Base-by-base conservation (phyloP, 2,113 vertebrate species). In the Mus pahari region DNA sequence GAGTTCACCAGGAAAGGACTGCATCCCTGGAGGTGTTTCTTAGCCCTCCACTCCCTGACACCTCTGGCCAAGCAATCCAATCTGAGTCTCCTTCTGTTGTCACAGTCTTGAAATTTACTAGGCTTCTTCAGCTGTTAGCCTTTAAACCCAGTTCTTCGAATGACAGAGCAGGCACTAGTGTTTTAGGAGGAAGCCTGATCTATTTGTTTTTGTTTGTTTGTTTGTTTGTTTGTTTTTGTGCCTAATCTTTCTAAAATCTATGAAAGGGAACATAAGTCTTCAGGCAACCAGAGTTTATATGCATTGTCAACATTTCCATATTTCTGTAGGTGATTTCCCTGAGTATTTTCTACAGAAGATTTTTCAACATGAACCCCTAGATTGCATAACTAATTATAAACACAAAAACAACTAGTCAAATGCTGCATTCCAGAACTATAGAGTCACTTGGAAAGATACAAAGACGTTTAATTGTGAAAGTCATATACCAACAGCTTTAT, bases 261-360 rank as follows among this genome's bases (percentile, higher is more conserved):
- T 39, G 79, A 92, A 77, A 96, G 16, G n/a, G 60, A 92, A 94
- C 14, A 77, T 10, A 79, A 60, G 33, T 19, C 73, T 39, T 94
- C 24, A 68, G 62, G 74, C 74, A 89, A 74, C 55, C n/a, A 1
- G 26, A 83, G 39, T 50, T 95, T 64, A 60, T 84, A 53, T 62
- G 31, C 42, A 64, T 42, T 89, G 83, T 91, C 39, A 93, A 86
- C 86, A 92, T 95, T 97, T 95, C 90, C 90, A 71, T 96, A 94
- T 88, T 96, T 86, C 70, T 66, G 19, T 91, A 95, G 96, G 89
- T 96, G 89, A 48, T 97, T 97, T 97, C 96, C 93, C 93, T 86
- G 89, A 81, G 83, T 91, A 75, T 86, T 96, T 97, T 96, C 96
- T 96, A 24, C 93, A 96, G 96, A 97, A 96, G 89, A 33, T 10